Evolutionary conservation across 2,797 vertebrate species (phyloP), one percentile per base, ranked within the genome.

Genomic region (Pteropus rufus): DNA sequence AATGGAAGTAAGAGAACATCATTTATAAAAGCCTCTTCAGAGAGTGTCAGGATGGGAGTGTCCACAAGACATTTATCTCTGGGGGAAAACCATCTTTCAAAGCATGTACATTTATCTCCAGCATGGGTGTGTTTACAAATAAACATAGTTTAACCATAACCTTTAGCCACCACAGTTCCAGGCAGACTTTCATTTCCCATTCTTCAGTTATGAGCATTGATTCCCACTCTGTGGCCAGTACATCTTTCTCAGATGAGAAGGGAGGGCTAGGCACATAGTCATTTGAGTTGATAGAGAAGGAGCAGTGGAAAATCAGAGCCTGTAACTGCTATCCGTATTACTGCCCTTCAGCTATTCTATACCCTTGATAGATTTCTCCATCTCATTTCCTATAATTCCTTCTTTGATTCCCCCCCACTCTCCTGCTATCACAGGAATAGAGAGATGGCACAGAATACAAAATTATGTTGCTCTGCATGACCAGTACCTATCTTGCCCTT

Each of bases 11-110:
- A 96, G 69, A 89, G 85, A 96, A 93, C 92, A 96, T 93, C 95
- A 77, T 93, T 96, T 95, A 96, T 94, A 93, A 96, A 97, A 95
- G 89, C 87, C 69, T 95, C 83, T 97, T 97, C 81, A 77, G 65
- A 93, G 60, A 89, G n/a, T 86, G 79, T 81, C 89, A 95, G 77
- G 77, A 86, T 86, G 41, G 65, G 67, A 88, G 72, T 91, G 49
- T 76, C 81, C 82, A 96, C 67, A 95, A 97, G 89, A 93, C 94
- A 96, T 91, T 97, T 97, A 87, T 97, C 94, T 95, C 92, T 39
- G 70, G 67, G 96, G 91, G 80, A 94, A 97, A 96, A 96, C 86
- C 87, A 70, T 91, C 83, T 93, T 87, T 94, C 75, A 91, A 89
- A 97, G 65, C 49, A 3, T 46, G 89, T 76, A 70, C 24, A 69